These are phyloP conservation scores for Tapirus indicus DNA, from an alignment of 2,797 vertebrate genomes.

Conservation along the genomic window DNA sequence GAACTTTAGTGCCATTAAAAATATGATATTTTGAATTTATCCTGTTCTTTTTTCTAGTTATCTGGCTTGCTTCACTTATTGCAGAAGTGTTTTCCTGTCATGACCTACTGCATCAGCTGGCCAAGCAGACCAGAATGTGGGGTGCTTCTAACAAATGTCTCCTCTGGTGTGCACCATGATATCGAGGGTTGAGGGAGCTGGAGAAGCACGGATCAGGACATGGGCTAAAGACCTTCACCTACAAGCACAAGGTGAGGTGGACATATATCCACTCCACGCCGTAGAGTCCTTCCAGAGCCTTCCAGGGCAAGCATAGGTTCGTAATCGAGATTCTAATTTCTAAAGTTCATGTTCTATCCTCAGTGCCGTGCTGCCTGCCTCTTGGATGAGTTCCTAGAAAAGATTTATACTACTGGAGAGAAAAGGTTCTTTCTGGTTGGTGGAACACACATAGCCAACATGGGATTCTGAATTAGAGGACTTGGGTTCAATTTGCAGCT, in stretches of 20 bases:
- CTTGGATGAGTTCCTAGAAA: neutral
- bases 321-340: neutral
- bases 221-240: neutral
- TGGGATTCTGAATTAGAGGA: neutral
- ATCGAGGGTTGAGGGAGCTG: neutral
- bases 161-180: neutral
- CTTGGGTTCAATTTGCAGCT: neutral
- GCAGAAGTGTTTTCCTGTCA: neutral
- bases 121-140: neutral
- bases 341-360: neutral
- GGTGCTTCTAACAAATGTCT: neutral
- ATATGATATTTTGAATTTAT: neutral
- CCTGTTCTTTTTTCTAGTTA: neutral
- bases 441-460: rapidly evolving
- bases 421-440: neutral
- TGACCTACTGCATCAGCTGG: neutral
- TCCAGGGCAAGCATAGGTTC: neutral
- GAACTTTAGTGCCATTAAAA: neutral
- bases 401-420: neutral
- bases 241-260: neutral
- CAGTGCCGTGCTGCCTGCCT: neutral
- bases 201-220: rapidly evolving
- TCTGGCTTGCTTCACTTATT: neutral
- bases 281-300: neutral
- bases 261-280: neutral